Percentiles rank a stretch among this genome's conserved stretches.
Evolutionary conservation across 2,797 vertebrate species (phyloP).

Genomic region (Prunella strophiata): DNA sequence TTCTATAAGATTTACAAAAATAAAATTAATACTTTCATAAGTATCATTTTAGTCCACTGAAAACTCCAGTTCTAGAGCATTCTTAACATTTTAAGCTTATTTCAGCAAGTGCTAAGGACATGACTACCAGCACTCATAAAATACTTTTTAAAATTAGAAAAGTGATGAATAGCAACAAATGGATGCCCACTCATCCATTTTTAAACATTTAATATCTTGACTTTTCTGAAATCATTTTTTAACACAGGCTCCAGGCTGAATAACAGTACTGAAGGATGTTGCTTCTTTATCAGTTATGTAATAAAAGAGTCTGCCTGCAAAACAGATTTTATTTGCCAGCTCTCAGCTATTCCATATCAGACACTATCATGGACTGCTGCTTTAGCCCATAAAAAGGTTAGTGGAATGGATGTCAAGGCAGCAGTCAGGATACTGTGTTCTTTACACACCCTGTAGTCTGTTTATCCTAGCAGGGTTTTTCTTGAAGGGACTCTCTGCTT

Average conservation of each 20-base stretch:
- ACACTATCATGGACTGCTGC: neutral
- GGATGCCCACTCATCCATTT: neutral
- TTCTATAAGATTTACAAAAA: constrained; percentile 14
- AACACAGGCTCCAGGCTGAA: neutral
- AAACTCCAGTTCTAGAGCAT: constrained; percentile 13
- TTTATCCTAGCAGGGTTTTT: neutral
- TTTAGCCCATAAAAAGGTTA: neutral
- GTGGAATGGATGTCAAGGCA: neutral
- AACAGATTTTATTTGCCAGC: neutral
- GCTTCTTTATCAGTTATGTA: neutral
- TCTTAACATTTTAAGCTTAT: constrained; percentile 30
- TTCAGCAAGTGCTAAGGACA: constrained; percentile 35
- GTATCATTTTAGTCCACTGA: constrained; percentile 32
- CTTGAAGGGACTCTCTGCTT: neutral
- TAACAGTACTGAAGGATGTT: neutral
- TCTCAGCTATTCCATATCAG: neutral
- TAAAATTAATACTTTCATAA: neutral
- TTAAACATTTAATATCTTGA: constrained; percentile 34
- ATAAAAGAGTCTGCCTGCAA: neutral
- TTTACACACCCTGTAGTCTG: neutral
- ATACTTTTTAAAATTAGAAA: constrained; percentile 18
- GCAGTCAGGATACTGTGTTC: neutral
- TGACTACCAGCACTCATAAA: constrained; percentile 24
- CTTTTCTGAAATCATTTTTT: neutral
- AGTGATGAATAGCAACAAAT: constrained; percentile 22